phyloP scores from a whole-genome alignment of 2,888 invertebrate species.

The Trichopoda pennipes region DNA sequence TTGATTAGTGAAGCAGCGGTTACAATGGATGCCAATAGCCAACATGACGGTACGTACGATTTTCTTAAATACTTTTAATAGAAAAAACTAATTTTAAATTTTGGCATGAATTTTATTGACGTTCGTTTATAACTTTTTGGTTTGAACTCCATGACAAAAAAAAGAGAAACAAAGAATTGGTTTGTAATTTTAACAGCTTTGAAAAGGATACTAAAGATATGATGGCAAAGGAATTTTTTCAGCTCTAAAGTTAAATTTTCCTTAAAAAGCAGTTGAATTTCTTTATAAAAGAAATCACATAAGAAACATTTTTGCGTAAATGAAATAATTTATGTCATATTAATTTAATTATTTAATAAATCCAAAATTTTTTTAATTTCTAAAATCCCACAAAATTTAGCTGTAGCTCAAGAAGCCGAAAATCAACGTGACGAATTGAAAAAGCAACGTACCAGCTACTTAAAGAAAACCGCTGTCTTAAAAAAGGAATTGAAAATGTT shows the following conservation, averaged over 20 bases:
- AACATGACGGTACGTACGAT: conserved; percentile 80
- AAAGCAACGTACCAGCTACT: conserved; percentile 91
- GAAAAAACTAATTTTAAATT: conserved; percentile 14
- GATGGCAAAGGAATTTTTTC: conserved; percentile 17
- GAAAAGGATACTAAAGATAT: conserved; percentile 18
- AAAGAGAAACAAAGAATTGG: conserved; percentile 1
- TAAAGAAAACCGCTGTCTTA: conserved; percentile 87
- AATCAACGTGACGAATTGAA: conserved; percentile 90
- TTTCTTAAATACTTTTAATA: conserved; percentile 5
- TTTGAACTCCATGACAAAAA: conserved; percentile 4
- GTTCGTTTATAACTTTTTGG: conserved; percentile 7
- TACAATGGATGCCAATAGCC: conserved; percentile 71
- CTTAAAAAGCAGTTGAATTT: conserved; percentile 16
- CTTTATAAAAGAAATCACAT: conserved; percentile 25
- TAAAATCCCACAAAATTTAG: conserved; percentile 76
- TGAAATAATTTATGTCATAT: conserved; percentile 18
- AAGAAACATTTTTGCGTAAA: conserved; percentile 28
- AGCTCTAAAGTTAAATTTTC: conserved; percentile 14
- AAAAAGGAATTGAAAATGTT: conserved; percentile 90
- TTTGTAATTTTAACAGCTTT: conserved; percentile 32
- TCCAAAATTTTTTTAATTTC: not conserved
- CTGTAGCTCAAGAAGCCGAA: conserved; percentile 90
- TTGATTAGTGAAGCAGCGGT: conserved; percentile 66
- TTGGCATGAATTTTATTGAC: not conserved
- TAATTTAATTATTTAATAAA: conserved; percentile 4